Base-by-base conservation (phyloP, 2,888 invertebrate species). In the Epiblema foenella region DNA sequence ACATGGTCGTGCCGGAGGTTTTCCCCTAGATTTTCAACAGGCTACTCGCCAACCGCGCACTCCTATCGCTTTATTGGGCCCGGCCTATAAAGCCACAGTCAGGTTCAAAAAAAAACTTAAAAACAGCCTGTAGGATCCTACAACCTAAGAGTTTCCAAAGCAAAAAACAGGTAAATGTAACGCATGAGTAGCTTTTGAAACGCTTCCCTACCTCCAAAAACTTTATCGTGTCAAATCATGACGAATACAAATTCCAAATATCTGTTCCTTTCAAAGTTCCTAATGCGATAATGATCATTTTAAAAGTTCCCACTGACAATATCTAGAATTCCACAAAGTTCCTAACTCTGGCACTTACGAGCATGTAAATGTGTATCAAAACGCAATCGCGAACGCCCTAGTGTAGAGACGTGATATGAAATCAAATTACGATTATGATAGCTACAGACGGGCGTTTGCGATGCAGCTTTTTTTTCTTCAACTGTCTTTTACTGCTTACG, bases 401-500 rank as follows among this genome's bases (percentile, higher is more conserved):
- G 78, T 77, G 78, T 75, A 68, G 73, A 75, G 66, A 81, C 83
- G 82, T 81, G 82, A 80, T 78, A 76, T 76, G 83, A 79, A 81
- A 81, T 77, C 77, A 74, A 78, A 81, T 79, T 75, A 77, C 76
- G 73, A 75, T 76, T 74, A 77, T 63, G 17, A 33, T 10, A 17
- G 18, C 24, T 9, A 18, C 63, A 76, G 63, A 75, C 75, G 52
- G 33, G 75, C 75, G 74, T 29, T 69, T 63, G 17, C 10, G 12
- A 2, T 58, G 10, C 2, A 37, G 46, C 1, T 46, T 46, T 42
- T 46, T 46, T 8, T 33, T 33, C 33, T 46, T n/a, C 42, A 42
- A 5, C 42, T 5, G 46, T n/a, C 5, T 5, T 46, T 46, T 0
- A 46, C 46, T n/a, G 46, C 46, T 42, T 3, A n/a, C 1, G 15